phyloP scores from a whole-genome alignment of 2,797 vertebrate genomes.

The Perodicticus potto region DNA sequence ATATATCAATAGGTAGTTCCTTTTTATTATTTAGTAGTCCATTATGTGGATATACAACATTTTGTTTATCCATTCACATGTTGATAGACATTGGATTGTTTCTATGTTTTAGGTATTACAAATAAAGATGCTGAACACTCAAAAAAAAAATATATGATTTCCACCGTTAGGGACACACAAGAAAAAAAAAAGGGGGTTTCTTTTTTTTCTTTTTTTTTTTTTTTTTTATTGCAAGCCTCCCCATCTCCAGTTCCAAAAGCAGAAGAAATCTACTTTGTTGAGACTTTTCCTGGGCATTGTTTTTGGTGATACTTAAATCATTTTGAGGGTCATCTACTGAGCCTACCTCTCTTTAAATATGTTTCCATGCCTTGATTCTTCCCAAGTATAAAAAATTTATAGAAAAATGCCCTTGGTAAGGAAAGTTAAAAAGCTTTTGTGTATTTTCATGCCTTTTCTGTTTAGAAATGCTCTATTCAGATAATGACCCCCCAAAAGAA shows the following conservation, averaged over 20 bases:
- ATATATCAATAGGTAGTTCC: too few species aligned
- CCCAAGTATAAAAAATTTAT: background rate
- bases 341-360: slow-evolving; percentile 5
- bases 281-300: background rate
- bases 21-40: too few species aligned
- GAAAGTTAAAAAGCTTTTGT: background rate
- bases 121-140: too few species aligned
- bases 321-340: background rate
- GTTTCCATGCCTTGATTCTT: background rate
- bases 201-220: background rate
- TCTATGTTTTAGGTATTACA: background rate
- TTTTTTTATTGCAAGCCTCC: background rate
- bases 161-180: background rate
- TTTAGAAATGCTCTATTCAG: slow-evolving; percentile 25
- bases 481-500: slow-evolving; percentile 31
- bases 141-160: too few species aligned
- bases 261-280: background rate
- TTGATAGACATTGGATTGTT: background rate
- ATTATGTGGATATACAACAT: too few species aligned
- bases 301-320: background rate
- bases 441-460: slow-evolving; percentile 25
- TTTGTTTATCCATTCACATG: too few species aligned
- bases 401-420: background rate
- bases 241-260: background rate
- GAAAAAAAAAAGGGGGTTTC: background rate